Percentiles rank a stretch among this genome's conserved stretches.
Conservation (phyloP, 53 echinoderm and acorn worm genomes). For the Henricia sp. region DNA sequence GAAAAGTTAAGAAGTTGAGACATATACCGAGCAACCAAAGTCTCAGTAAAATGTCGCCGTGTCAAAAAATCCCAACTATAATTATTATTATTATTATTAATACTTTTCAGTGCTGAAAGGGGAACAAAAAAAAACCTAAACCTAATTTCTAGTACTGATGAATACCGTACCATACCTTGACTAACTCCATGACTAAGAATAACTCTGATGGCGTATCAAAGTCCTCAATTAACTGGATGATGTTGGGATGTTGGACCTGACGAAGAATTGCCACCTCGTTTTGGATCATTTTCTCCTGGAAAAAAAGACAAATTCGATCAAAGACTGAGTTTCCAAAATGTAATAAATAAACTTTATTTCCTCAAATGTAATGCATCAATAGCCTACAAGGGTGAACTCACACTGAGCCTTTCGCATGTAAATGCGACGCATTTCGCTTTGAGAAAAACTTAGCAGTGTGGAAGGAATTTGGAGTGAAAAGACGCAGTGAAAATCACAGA, state of each 20-base stretch:
- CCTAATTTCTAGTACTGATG: too few relatives aligned
- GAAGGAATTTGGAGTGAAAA: too few relatives aligned
- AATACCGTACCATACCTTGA: slow-evolving; percentile 95
- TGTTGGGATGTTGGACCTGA: slow-evolving; percentile 88
- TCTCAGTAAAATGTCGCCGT: not conserved
- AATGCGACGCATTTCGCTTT: too few relatives aligned
- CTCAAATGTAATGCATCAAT: not conserved
- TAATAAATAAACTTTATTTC: too few relatives aligned
- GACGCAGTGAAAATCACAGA: too few relatives aligned
- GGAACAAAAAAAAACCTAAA: too few relatives aligned
- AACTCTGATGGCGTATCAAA: slow-evolving; percentile 84
- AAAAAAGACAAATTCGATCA: not conserved
- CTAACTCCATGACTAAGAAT: slow-evolving; percentile 96
- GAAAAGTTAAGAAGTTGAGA: not conserved
- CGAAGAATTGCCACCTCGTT: slow-evolving; percentile 94
- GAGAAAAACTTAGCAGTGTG: too few relatives aligned
- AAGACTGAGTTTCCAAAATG: too few relatives aligned
- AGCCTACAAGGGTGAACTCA: too few relatives aligned
- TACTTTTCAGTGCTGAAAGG: not conserved
- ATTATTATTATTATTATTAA: too few relatives aligned
- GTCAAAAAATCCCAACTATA: too few relatives aligned
- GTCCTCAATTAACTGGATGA: slow-evolving; percentile 91
- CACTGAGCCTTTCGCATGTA: too few relatives aligned
- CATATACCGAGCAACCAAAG: not conserved
- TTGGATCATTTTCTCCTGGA: slow-evolving; percentile 97